A percentile compares a stretch with the other conserved stretches of the same genome.
Evolutionary conservation across 1,140 invertebrate species (phyloP).

Genomic region (Stegodyphus dumicola): DNA sequence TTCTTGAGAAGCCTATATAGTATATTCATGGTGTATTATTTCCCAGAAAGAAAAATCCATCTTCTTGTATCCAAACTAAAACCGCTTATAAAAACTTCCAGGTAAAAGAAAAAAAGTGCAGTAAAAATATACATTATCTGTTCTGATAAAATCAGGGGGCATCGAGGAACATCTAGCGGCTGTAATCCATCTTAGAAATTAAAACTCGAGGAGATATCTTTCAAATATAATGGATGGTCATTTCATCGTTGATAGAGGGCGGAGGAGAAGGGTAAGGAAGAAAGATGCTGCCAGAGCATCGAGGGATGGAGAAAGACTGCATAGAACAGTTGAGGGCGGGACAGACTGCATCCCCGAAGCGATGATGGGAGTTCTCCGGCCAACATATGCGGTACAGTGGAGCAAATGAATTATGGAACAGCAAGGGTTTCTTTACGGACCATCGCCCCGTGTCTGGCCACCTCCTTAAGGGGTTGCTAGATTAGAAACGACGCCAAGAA

Average conservation of each 20-base stretch:
- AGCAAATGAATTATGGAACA: conserved; percentile 6
- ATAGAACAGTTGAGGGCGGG: not conserved
- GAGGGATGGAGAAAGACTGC: not conserved
- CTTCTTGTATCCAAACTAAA: no score
- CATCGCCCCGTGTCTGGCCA: conserved; percentile 1
- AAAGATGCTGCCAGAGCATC: not conserved
- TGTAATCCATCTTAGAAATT: conserved; percentile 31
- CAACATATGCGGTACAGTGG: conserved; percentile 11
- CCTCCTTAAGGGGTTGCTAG: not conserved
- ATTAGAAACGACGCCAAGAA: not conserved
- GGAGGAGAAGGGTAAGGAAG: no score
- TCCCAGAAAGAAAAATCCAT: no score
- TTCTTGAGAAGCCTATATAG: no score
- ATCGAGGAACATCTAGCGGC: no score
- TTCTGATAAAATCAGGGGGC: no score
- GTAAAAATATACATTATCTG: no score
- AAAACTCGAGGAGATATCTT: conserved; percentile 31
- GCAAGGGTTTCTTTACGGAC: not conserved
- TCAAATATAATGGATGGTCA: conserved; percentile 43
- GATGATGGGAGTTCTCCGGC: conserved; percentile 2
- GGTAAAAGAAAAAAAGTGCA: no score
- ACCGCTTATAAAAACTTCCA: no score
- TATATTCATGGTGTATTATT: no score
- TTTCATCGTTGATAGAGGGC: conserved; percentile 11
- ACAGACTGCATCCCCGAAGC: conserved; percentile 20